Evolutionary conservation across 2,113 vertebrate species (phyloP).

Genomic region (Rhynchopsitta pachyrhyncha): DNA sequence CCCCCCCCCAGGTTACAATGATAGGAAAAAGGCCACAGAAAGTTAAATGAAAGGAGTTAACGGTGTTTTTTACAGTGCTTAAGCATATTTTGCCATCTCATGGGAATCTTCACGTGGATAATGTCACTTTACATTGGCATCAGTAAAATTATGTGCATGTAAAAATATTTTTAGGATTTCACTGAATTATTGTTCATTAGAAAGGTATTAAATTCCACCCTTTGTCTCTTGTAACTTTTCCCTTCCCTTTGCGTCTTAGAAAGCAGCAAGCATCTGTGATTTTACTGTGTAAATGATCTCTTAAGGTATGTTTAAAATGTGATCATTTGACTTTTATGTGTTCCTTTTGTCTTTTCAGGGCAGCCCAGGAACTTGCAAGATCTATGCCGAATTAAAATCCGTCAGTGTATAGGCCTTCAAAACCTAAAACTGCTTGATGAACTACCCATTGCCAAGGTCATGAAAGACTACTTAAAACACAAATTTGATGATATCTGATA

Average conservation of each 20-base stretch:
- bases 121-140: neutral
- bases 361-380: slow-evolving; percentile 95
- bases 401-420: slow-evolving; percentile 96
- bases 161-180: neutral
- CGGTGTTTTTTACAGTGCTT: neutral
- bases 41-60: neutral
- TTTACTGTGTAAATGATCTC: neutral
- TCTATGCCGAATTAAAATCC: slow-evolving; percentile 97
- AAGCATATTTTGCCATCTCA: neutral
- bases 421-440: slow-evolving; percentile 94
- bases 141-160: neutral
- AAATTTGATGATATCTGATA: slow-evolving; percentile 95
- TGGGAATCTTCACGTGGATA: neutral
- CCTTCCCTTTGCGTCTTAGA: neutral
- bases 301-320: neutral
- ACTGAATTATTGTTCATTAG: neutral
- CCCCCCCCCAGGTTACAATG: neutral
- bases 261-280: neutral
- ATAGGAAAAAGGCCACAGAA: neutral
- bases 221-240: neutral
- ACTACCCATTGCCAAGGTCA: slow-evolving; percentile 96
- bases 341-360: slow-evolving; percentile 79
- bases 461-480: slow-evolving; percentile 99
- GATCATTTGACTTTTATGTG: neutral
- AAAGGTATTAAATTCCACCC: neutral